These are phyloP conservation scores for Narcine bancroftii DNA, from an alignment of 2,113 vertebrate species.

Conservation along the genomic window DNA sequence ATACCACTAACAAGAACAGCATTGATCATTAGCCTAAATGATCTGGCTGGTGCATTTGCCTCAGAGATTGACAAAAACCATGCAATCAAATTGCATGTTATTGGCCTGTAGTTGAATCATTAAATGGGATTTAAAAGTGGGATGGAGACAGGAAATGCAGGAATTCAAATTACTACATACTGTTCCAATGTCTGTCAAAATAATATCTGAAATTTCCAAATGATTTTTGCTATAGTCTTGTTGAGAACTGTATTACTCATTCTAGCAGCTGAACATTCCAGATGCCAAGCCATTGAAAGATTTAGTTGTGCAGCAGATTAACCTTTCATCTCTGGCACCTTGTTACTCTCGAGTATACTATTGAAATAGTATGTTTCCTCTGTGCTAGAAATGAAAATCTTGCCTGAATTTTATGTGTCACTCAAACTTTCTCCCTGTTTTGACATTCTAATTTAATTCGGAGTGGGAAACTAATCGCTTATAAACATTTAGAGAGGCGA, in stretches of 20 bases:
- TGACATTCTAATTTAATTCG: neutral
- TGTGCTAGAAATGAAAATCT: neutral
- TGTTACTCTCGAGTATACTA: neutral
- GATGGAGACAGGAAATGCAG: slow-evolving; percentile 35
- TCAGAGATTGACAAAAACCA: slow-evolving; percentile 10
- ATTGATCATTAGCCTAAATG: slow-evolving; percentile 18
- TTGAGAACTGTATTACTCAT: neutral
- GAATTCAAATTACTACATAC: slow-evolving; percentile 21
- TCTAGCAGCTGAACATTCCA: neutral
- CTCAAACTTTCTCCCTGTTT: neutral
- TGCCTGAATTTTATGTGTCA: neutral
- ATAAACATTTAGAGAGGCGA: neutral
- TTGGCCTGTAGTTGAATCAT: slow-evolving; percentile 26
- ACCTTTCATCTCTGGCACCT: neutral
- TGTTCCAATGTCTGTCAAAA: slow-evolving; percentile 22
- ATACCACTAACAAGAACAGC: neutral
- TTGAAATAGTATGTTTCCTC: neutral
- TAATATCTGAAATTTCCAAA: slow-evolving; percentile 4
- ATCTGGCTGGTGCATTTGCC: slow-evolving; percentile 14
- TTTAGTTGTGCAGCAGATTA: neutral
- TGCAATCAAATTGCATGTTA: slow-evolving; percentile 27
- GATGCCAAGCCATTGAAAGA: neutral
- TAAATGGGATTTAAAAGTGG: slow-evolving; percentile 27
- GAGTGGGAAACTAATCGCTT: neutral
- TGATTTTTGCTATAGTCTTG: neutral